These are phyloP conservation scores for Conistra vaccinii DNA, from an alignment of 2,888 invertebrate genomes.

Conservation along the genomic window DNA sequence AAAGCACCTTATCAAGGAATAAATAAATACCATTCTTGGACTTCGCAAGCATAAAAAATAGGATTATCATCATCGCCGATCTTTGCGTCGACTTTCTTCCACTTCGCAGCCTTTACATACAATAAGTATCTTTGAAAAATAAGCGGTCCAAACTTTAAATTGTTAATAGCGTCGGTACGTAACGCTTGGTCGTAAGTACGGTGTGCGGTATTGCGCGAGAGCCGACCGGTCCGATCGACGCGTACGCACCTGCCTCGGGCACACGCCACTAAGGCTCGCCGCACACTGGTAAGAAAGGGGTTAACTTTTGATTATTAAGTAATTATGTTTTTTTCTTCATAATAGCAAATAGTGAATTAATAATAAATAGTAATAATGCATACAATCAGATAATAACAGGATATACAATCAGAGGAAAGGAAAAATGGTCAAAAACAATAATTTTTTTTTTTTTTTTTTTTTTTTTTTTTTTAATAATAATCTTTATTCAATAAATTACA, in stretches of 20 bases:
- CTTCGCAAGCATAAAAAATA: constrained; percentile 23
- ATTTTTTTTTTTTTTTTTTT: too few relatives aligned
- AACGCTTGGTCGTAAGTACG: constrained; percentile 61
- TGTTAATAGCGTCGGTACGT: constrained; percentile 57
- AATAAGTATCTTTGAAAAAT: constrained; percentile 46
- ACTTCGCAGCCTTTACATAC: constrained; percentile 43
- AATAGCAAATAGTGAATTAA: too few relatives aligned
- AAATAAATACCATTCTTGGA: constrained; percentile 26
- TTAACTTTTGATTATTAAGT: constrained; percentile 18
- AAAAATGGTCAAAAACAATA: too few relatives aligned
- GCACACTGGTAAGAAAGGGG: constrained; percentile 70
- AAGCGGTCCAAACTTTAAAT: constrained; percentile 50
- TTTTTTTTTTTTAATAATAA: too few relatives aligned
- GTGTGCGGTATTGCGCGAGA: constrained; percentile 67
- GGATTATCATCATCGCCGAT: constrained; percentile 33
- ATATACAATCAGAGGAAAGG: too few relatives aligned
- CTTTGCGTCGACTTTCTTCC: constrained; percentile 38
- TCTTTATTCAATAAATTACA: too few relatives aligned
- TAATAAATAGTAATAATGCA: too few relatives aligned
- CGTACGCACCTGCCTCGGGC: constrained; percentile 87
- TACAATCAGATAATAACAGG: too few relatives aligned
- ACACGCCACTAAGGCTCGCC: constrained; percentile 82
- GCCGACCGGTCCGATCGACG: constrained; percentile 73
- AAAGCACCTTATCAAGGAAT: too few relatives aligned
- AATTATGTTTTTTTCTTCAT: not conserved